Evolutionary conservation across 2,888 invertebrate genomes (phyloP).

Genomic region (Eupithecia centaureata): DNA sequence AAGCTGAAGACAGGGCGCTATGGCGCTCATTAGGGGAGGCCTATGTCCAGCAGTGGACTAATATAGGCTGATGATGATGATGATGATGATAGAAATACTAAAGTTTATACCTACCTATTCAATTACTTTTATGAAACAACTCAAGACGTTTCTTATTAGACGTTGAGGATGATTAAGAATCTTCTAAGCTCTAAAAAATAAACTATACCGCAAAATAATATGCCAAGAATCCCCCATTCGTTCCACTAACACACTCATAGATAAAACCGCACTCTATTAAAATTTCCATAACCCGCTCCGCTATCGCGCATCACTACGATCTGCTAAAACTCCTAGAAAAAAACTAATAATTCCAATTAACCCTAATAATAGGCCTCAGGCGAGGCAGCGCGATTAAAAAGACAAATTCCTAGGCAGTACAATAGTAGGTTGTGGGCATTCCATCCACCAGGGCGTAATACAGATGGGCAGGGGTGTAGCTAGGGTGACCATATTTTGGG

Average conservation of each 20-base stretch:
- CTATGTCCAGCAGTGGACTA: too few species aligned
- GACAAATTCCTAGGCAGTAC: constrained; percentile 81
- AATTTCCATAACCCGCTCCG: constrained; percentile 71
- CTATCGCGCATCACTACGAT: constrained; percentile 71
- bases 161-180: background rate
- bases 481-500: background rate
- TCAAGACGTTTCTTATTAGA: background rate
- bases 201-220: background rate
- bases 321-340: constrained; percentile 78
- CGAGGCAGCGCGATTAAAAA: constrained; percentile 80
- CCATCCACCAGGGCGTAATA: constrained; percentile 49
- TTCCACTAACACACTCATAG: constrained; percentile 20
- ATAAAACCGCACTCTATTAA: constrained; percentile 59
- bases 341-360: constrained; percentile 83
- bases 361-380: constrained; percentile 80
- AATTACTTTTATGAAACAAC: background rate
- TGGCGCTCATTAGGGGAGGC: too few species aligned
- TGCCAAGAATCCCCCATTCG: background rate
- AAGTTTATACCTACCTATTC: too few species aligned
- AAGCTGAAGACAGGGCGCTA: too few species aligned
- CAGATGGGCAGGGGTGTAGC: constrained; percentile 11
- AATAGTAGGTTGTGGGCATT: constrained; percentile 80
- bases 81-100: too few species aligned
- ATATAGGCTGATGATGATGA: too few species aligned
- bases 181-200: constrained; percentile 1